Evolutionary conservation across 2,888 invertebrate genomes (phyloP), one percentile per base, ranked within the genome.

Genomic region (Leucozona laternaria): DNA sequence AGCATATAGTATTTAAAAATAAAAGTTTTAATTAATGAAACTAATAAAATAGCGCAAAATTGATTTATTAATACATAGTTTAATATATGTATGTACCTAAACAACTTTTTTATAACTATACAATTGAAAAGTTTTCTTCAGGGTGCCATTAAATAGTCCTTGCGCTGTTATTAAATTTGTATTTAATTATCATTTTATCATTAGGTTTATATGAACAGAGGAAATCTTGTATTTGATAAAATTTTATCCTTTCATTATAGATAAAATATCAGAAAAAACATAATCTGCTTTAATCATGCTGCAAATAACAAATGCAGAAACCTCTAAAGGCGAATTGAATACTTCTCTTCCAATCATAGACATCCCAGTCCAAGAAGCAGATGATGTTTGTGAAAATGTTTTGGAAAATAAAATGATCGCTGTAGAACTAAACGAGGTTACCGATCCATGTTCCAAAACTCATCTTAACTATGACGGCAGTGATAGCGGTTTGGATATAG

Each of bases 401-500:
- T 85, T 90, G 48, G 89, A 88, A 43, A 89, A 85, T n/a, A 90
- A 90, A 89, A 90, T 92, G 89, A 90, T 89, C 70, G 89, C 89
- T 37, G 70, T 91, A 79, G 91, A 91, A 73, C 83, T 92, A 31
- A 90, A 89, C 62, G 90, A 89, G 4, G 79, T 55, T 40, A 81
- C 17, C 5, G 75, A 70, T 28, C 55, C 50, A 55, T 50, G 66
- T 31, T 43, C 70, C 10, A 77, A 81, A 78, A 60, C 50, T 28
- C 88, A 88, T 70, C 66, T 66, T 53, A 90, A 90, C 45, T 89
- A 90, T 87, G 96, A 96, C 84, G 96, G 97, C 79, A 96, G 96
- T 91, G 97, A 97, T 90, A 97, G 97, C 90, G 97, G 97, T 6
- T 96, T 97, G 17, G 97, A 97, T 90, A 95, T 96, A 62, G 93